Base-by-base conservation (phyloP, 2,888 invertebrate genomes). In the Luperina nickerlii region DNA sequence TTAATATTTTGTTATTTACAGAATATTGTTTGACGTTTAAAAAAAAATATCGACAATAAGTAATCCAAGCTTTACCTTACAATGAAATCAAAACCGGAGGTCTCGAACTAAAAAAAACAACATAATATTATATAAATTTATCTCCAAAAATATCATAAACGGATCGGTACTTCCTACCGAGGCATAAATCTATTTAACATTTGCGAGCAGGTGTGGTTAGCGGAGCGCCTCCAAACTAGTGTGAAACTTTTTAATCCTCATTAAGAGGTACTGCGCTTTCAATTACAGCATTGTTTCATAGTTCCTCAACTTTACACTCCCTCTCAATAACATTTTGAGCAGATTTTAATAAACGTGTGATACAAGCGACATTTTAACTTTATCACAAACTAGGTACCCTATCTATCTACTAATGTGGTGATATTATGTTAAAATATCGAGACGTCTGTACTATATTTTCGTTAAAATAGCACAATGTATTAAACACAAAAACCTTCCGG, bases 221-320 rank as follows among this genome's bases (percentile, higher is more conserved):
- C 65, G n/a, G 2, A 72, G 71, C 54, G 18, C 65, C 67, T n/a
- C n/a, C 71, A 42, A 81, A 85, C 74, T 85, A 42, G 51, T 27
- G 74, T 27, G 32, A 9, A 78, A 84, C 69, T 83, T 84, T 82
- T 83, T 83, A 86, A 86, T 74, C 83, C 83, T 83, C 74, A 78
- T 86, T 83, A 78, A n/a, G 60, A 76, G 83, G 71, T 42, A 76
- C 83, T 84, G 71, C 86, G 77, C 74, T 86, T 86, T 78, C 78
- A 86, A 82, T 83, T 83, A 84, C 75, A 78, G 65, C 18, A 72
- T 86, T 84, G 86, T 74, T 86, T 83, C 63, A 76, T 48, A 82
- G 66, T 83, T 74, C 18, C 48, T 24, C 27, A 76, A 82, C 38
- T 86, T 65, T 54, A 38, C 2, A 45, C 20, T 70, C 20, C 24